These are phyloP conservation scores for Endotricha flammealis DNA, from an alignment of 2,888 invertebrate genomes.

Conservation along the genomic window DNA sequence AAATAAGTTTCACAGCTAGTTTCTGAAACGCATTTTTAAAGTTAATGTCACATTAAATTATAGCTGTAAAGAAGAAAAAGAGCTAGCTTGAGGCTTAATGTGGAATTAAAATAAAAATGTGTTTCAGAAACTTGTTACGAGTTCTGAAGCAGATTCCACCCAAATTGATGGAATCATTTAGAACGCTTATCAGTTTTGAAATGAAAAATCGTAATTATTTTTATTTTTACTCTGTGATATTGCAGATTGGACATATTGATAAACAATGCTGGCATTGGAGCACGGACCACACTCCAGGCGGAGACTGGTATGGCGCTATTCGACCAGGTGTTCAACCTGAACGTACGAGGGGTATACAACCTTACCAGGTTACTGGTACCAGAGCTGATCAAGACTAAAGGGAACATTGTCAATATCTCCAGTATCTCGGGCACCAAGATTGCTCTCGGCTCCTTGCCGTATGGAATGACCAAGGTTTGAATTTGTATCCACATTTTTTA, in stretches of 20 bases:
- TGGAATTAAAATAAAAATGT: too few relatives aligned
- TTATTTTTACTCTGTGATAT: too few relatives aligned
- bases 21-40: too few relatives aligned
- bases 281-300: slow-evolving; percentile 33
- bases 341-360: slow-evolving; percentile 79
- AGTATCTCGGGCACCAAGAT: slow-evolving; percentile 82
- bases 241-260: slow-evolving; percentile 49
- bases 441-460: slow-evolving; percentile 89
- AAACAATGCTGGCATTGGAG: slow-evolving; percentile 75
- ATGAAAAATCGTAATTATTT: too few relatives aligned
- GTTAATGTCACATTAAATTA: too few relatives aligned
- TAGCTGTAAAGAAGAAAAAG: too few relatives aligned
- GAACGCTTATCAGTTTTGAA: too few relatives aligned
- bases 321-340: slow-evolving; percentile 78
- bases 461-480: slow-evolving; percentile 88
- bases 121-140: too few relatives aligned
- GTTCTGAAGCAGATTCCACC: too few relatives aligned
- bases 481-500: background rate
- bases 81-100: too few relatives aligned
- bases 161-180: too few relatives aligned
- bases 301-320: slow-evolving; percentile 26
- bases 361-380: slow-evolving; percentile 83
- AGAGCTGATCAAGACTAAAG: slow-evolving; percentile 80
- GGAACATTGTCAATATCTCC: slow-evolving; percentile 86
- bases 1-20: too few relatives aligned